Conservation (phyloP, 2,888 invertebrate genomes). For the Macaria notata region DNA sequence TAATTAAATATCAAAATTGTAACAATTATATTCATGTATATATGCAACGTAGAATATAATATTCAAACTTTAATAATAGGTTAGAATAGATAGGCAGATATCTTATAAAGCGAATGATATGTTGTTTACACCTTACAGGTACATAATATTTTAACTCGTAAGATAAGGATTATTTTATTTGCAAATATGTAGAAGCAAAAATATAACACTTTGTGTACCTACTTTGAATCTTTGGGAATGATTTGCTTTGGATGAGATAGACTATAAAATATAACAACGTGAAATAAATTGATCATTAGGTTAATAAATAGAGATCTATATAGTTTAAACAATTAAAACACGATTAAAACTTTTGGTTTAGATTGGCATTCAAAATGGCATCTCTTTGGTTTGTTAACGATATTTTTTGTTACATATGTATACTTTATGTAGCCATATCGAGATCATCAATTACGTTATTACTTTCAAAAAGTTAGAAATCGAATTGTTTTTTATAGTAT, state of each 20-base stretch:
- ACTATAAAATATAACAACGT: not conserved
- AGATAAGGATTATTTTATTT: conserved; percentile 33
- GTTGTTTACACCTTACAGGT: conserved; percentile 67
- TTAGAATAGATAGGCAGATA: conserved; percentile 54
- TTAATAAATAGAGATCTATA: no score
- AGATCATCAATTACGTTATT: no score
- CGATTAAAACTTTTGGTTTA: no score
- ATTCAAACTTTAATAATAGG: conserved; percentile 54
- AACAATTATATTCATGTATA: conserved; percentile 31
- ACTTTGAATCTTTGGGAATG: conserved; percentile 48
- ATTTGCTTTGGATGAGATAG: conserved; percentile 36
- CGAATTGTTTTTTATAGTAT: no score
- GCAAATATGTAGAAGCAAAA: conserved; percentile 53
- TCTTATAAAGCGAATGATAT: conserved; percentile 82
- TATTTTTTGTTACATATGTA: no score
- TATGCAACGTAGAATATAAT: conserved; percentile 58
- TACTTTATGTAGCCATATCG: no score
- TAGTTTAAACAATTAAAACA: no score
- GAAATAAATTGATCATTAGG: not conserved
- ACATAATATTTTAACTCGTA: conserved; percentile 42
- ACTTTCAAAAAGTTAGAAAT: no score
- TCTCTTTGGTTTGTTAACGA: no score
- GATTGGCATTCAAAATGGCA: no score
- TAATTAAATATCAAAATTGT: conserved; percentile 33
- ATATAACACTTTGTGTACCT: conserved; percentile 59